Evolutionary conservation across 2,113 vertebrate species (phyloP), one percentile per base, ranked within the genome.

Genomic region (Periophthalmodon schlosseri): DNA sequence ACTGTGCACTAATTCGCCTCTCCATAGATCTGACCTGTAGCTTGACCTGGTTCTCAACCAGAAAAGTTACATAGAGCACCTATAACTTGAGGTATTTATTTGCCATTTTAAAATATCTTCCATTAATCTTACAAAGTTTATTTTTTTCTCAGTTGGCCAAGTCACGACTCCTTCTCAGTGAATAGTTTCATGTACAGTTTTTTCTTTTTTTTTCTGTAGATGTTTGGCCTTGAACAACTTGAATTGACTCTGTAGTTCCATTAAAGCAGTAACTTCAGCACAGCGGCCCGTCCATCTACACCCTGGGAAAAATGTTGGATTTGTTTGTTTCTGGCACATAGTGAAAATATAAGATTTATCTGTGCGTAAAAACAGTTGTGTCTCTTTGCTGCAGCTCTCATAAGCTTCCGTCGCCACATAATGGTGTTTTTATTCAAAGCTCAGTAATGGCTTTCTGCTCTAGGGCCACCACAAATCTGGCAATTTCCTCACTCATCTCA

Each of bases 211-310:
- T n/a, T 44, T 12, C 20, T 44, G 63, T 34, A 16, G 14, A 34
- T 63, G 28, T 44, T 65, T 65, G 63, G 34, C 63, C 63, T 65
- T 65, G 10, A 44, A 39, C 34, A 65, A 39, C 33, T 39, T 65
- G 34, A 20, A 76, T 76, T 70, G 50, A 78, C 69, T 80, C 77
- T 57, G 39, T 44, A 47, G 64, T 74, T 73, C 69, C 68, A 57
- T 57, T 67, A 57, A 52, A 24, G 13, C 70, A 34, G 63, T 65
- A 69, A n/a, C 63, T 70, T 72, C 39, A 66, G 47, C 80, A 69
- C 54, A 1, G 69, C 36, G 54, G 47, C 72, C 36, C 23, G 50
- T 36, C 58, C 15, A 72, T 71, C 12, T 44, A 8, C 47, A 11
- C 50, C 28, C 18, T 18, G 15, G 50, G 14, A 57, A 58, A 67